A percentile compares a stretch with the other conserved stretches of the same genome.
Evolutionary conservation across 2,888 invertebrate species (phyloP).

Genomic region (Mayetiola destructor): DNA sequence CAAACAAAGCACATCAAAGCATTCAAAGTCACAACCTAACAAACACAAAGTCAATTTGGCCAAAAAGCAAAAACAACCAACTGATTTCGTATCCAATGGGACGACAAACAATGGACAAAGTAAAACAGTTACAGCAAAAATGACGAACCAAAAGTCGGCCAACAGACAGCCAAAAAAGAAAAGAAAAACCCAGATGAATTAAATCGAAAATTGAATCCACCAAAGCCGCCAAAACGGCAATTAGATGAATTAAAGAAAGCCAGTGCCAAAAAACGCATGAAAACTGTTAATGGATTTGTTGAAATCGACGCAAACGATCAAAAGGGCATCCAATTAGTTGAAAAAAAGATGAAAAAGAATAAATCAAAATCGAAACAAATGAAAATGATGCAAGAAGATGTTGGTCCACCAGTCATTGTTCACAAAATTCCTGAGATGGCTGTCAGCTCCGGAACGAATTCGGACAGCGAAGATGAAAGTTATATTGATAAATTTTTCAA

Average conservation of each 20-base stretch:
- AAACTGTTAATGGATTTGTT: neutral
- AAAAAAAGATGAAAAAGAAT: neutral
- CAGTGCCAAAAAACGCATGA: neutral
- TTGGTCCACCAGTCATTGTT: neutral
- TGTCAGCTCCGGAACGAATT: neutral
- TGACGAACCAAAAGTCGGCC: neutral
- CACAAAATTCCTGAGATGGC: neutral
- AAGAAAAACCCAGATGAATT: neutral
- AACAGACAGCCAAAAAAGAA: neutral
- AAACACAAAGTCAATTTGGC: no score
- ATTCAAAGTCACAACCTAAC: neutral
- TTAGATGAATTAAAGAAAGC: no score
- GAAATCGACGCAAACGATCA: neutral
- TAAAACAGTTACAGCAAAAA: neutral
- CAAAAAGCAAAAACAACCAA: no score
- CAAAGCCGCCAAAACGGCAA: no score
- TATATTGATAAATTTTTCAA: slow-evolving; percentile 14
- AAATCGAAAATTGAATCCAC: neutral
- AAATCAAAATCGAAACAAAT: neutral
- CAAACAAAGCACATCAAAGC: neutral
- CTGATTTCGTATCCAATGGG: no score
- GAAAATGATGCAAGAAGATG: neutral
- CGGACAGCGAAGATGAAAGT: slow-evolving; percentile 9
- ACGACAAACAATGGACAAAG: no score
- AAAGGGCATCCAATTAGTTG: neutral